These are phyloP conservation scores for Zaprionus kolodkinae DNA, from an alignment of 1,140 invertebrate genomes.

Conservation along the genomic window DNA sequence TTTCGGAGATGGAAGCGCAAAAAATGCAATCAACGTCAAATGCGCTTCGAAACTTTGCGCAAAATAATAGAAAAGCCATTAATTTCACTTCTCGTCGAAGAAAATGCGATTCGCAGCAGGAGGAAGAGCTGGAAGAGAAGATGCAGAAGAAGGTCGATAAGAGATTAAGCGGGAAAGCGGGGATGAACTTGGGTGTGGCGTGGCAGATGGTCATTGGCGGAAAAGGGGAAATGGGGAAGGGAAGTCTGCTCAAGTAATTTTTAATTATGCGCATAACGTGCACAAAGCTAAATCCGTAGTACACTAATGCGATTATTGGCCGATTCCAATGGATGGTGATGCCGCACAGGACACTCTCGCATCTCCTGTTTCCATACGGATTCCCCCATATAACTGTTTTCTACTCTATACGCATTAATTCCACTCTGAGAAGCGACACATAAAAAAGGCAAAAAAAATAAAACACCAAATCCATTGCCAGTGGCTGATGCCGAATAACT, in stretches of 20 bases:
- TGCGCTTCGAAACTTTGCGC: slow-evolving; percentile 80
- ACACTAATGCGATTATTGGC: slow-evolving; percentile 71
- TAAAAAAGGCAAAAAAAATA: slow-evolving; percentile 1
- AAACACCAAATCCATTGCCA: slow-evolving; percentile 11
- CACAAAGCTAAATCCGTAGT: slow-evolving; percentile 58
- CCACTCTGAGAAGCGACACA: slow-evolving; percentile 1
- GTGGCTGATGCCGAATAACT: slow-evolving; percentile 9
- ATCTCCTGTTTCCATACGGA: not conserved
- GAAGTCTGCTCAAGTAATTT: slow-evolving; percentile 65
- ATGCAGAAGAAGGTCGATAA: slow-evolving; percentile 11
- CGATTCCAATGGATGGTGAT: slow-evolving; percentile 1
- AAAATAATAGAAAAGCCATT: slow-evolving; percentile 83
- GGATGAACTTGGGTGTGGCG: slow-evolving; percentile 19
- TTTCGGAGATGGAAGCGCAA: slow-evolving; percentile 55
- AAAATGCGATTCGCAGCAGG: slow-evolving; percentile 36
- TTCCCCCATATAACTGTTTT: slow-evolving; percentile 13
- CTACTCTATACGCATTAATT: slow-evolving; percentile 10
- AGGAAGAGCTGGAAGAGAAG: not conserved
- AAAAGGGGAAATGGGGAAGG: not conserved
- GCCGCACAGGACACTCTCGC: not conserved
- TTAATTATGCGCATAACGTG: slow-evolving; percentile 80
- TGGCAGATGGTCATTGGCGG: slow-evolving; percentile 32
- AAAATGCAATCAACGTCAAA: slow-evolving; percentile 82
- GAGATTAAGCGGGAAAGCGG: slow-evolving; percentile 5
- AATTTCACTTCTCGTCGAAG: slow-evolving; percentile 82